These are phyloP conservation scores for Periophthalmus modestus DNA, from an alignment of 2,113 vertebrate genomes.

Conservation along the genomic window DNA sequence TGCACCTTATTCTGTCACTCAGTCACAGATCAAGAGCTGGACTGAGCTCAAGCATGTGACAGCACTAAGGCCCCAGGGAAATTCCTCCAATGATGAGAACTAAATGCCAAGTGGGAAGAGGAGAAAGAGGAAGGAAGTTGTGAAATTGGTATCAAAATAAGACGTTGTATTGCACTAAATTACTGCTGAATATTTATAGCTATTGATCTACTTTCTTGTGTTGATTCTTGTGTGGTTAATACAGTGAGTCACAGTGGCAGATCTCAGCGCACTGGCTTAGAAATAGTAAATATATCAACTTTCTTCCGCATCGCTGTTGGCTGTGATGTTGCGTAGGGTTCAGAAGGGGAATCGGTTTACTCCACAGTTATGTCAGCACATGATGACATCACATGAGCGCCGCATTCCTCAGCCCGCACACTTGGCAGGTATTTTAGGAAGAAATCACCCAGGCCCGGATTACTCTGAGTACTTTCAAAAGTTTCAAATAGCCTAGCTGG, in stretches of 20 bases:
- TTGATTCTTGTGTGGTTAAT: neutral
- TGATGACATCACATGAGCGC: slow-evolving; percentile 60
- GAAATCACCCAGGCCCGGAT: slow-evolving; percentile 39
- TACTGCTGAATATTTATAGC: neutral
- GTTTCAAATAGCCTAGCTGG: slow-evolving; percentile 26
- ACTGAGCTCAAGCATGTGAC: slow-evolving; percentile 67
- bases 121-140: slow-evolving; percentile 39
- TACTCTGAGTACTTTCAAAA: neutral
- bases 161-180: slow-evolving; percentile 9
- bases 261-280: slow-evolving; percentile 7
- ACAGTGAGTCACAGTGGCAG: slow-evolving; percentile 9
- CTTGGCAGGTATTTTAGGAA: slow-evolving; percentile 53
- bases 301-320: slow-evolving; percentile 17
- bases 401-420: slow-evolving; percentile 51
- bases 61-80: slow-evolving; percentile 61
- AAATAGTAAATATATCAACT: slow-evolving; percentile 32
- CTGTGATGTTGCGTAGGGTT: slow-evolving; percentile 27
- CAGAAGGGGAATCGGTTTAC: slow-evolving; percentile 43
- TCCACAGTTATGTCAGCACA: slow-evolving; percentile 52
- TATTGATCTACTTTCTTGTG: neutral
- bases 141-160: slow-evolving; percentile 17
- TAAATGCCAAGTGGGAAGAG: slow-evolving; percentile 23
- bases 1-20: slow-evolving; percentile 50
- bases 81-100: slow-evolving; percentile 63
- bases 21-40: slow-evolving; percentile 50